Conservation (phyloP, 1,140 invertebrate species). For the Drosophila santomea region DNA sequence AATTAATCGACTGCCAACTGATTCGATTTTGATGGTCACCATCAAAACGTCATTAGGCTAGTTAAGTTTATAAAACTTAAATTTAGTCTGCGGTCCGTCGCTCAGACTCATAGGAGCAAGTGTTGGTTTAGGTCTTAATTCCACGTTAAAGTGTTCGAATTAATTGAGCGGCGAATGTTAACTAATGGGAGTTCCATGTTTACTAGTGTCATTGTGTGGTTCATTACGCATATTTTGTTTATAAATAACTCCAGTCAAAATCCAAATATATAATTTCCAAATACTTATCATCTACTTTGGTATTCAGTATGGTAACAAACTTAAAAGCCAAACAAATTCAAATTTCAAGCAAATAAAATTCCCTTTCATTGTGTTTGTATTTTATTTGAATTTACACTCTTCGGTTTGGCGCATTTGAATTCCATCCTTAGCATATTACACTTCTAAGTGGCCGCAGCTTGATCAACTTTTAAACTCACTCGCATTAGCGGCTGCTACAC, state of each 20-base stretch:
- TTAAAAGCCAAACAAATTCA: too few relatives aligned
- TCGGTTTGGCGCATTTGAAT: too few relatives aligned
- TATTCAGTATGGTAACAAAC: too few relatives aligned
- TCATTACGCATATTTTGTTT: constrained; percentile 9
- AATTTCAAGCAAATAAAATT: too few relatives aligned
- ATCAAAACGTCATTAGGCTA: constrained; percentile 76
- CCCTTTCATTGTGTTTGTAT: too few relatives aligned
- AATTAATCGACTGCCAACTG: constrained; percentile 82
- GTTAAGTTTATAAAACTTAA: constrained; percentile 71
- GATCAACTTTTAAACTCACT: constrained; percentile 21
- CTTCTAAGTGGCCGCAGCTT: neutral
- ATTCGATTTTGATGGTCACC: constrained; percentile 79
- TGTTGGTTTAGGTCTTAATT: constrained; percentile 26
- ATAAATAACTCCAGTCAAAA: neutral
- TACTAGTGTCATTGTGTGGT: constrained; percentile 5
- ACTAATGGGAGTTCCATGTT: constrained; percentile 21
- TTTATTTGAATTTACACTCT: neutral
- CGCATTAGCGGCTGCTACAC: constrained; percentile 60
- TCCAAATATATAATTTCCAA: too few relatives aligned
- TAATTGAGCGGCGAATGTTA: constrained; percentile 46
- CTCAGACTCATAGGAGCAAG: constrained; percentile 22
- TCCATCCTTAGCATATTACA: constrained; percentile 3
- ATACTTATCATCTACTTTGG: too few relatives aligned
- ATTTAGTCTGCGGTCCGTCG: constrained; percentile 44
- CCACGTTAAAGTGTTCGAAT: constrained; percentile 34